Evolutionary conservation across 2,113 vertebrate genomes (phyloP).

Genomic region (Hippotragus niger): DNA sequence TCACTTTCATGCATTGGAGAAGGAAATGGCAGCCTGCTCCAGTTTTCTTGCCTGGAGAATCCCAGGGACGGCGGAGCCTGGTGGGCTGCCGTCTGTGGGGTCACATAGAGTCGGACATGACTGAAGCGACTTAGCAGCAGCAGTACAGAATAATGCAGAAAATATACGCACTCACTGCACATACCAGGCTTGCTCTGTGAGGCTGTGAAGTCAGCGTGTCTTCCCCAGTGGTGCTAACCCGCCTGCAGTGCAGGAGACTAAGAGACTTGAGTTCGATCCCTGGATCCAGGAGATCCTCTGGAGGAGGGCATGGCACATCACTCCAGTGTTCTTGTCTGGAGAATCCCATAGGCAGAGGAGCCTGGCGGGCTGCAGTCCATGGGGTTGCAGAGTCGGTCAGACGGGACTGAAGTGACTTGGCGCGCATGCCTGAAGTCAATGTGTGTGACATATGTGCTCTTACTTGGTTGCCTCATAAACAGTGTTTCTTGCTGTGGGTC

Average conservation of each 20-base stretch:
- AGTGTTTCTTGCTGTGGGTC: not conserved
- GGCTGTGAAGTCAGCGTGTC: not conserved
- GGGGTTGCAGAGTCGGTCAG: not conserved
- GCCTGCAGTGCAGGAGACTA: not conserved
- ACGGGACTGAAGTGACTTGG: not conserved
- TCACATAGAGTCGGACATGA: too few species aligned
- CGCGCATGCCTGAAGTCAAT: not conserved
- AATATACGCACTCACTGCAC: not conserved
- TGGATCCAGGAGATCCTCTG: not conserved
- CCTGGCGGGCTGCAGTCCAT: not conserved
- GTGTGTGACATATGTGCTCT: accelerated
- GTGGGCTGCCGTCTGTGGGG: too few species aligned
- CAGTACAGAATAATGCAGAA: not conserved
- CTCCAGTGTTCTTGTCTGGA: not conserved
- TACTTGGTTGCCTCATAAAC: not conserved
- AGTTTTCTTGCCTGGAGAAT: too few species aligned
- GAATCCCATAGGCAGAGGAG: not conserved
- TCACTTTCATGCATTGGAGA: too few species aligned
- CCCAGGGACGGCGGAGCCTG: too few species aligned
- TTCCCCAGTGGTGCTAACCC: not conserved
- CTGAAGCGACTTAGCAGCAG: too few species aligned
- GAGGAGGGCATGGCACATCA: not conserved
- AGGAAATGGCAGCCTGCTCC: too few species aligned
- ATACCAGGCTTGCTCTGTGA: not conserved
- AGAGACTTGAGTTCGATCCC: not conserved